A percentile compares a stretch with the other conserved stretches of the same genome.
phyloP scores from a whole-genome alignment of 2,888 invertebrate genomes.

The Synergus japonicus region DNA sequence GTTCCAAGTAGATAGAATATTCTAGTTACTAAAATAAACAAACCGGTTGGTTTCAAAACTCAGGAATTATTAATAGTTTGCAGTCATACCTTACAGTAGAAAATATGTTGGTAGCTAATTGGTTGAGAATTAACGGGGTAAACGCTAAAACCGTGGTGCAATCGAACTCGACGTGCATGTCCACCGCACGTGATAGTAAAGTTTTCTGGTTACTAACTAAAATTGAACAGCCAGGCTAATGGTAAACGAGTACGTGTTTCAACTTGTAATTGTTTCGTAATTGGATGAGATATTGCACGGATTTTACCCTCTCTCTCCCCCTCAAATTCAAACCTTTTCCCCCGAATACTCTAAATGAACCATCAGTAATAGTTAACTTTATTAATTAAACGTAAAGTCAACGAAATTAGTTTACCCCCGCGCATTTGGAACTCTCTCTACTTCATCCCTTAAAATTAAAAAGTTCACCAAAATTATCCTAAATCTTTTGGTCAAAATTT shows the following conservation, averaged over 20 bases:
- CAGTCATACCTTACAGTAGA: not conserved
- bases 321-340: not conserved
- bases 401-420: not conserved
- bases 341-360: constrained; percentile 9
- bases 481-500: too few relatives aligned
- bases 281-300: constrained; percentile 24
- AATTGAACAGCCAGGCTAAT: constrained; percentile 29
- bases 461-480: too few relatives aligned
- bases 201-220: constrained; percentile 45
- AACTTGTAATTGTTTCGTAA: constrained; percentile 40
- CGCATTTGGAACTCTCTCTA: too few relatives aligned
- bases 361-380: constrained; percentile 13
- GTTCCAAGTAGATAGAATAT: too few relatives aligned
- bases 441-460: too few relatives aligned
- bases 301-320: constrained; percentile 12
- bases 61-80: too few relatives aligned
- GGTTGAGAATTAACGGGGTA: constrained; percentile 17
- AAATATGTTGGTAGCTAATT: not conserved
- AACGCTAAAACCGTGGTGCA: not conserved
- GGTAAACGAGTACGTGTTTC: constrained; percentile 9
- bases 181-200: constrained; percentile 42
- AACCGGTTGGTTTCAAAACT: too few relatives aligned
- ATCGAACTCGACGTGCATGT: constrained; percentile 12
- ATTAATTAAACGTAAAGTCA: not conserved
- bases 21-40: too few relatives aligned